Conservation (phyloP, 2,888 invertebrate genomes). For the Teleogryllus oceanicus region DNA sequence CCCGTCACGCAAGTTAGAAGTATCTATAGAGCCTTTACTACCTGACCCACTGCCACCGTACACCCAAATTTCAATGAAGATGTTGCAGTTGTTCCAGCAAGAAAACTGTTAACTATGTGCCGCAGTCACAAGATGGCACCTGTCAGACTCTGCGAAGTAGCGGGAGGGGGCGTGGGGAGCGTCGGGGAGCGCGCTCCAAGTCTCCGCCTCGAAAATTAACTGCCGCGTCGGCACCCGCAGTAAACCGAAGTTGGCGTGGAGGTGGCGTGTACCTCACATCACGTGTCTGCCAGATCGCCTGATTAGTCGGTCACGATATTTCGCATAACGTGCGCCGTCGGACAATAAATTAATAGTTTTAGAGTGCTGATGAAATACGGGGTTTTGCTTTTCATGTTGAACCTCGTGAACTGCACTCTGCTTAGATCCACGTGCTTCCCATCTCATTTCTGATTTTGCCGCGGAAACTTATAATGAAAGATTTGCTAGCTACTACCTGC, state of each 20-base stretch:
- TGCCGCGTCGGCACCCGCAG: too few species aligned
- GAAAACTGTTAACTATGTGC: too few species aligned
- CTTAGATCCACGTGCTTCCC: too few species aligned
- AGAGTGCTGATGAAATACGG: neutral
- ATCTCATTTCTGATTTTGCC: too few species aligned
- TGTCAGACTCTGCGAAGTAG: too few species aligned
- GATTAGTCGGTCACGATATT: slow-evolving; percentile 18
- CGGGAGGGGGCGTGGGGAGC: too few species aligned
- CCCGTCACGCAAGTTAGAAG: too few species aligned
- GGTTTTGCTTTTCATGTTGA: neutral
- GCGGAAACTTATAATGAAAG: too few species aligned
- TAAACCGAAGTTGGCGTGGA: neutral
- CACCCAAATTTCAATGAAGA: neutral
- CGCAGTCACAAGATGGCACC: too few species aligned
- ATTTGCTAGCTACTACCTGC: too few species aligned
- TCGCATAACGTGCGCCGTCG: neutral
- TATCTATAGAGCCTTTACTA: neutral
- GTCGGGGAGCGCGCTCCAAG: too few species aligned
- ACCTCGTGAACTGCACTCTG: neutral
- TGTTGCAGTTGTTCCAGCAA: neutral
- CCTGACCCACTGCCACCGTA: neutral
- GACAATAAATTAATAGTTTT: neutral
- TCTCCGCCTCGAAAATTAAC: too few species aligned
- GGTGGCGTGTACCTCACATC: neutral
- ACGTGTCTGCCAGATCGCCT: neutral